These are phyloP conservation scores for Pseudomugil gertrudae DNA, from an alignment of 2,797 vertebrate genomes.

Conservation along the genomic window DNA sequence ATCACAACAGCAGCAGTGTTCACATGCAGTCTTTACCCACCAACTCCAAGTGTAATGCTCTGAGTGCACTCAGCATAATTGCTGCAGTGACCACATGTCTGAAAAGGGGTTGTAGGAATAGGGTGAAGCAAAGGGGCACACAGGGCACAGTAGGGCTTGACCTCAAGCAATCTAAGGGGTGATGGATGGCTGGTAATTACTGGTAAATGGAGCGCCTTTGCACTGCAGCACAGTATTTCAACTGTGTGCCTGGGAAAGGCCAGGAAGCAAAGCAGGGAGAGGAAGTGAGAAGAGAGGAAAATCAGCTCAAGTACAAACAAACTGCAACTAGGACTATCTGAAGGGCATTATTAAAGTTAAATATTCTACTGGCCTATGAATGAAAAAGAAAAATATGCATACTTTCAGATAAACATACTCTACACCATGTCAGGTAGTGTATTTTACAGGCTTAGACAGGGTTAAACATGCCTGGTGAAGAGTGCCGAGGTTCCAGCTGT, in stretches of 20 bases:
- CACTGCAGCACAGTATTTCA: conserved; percentile 81
- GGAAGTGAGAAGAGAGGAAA: conserved; percentile 23
- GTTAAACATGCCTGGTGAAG: conserved; percentile 56
- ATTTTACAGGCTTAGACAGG: conserved; percentile 46
- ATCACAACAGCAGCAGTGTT: conserved; percentile 78
- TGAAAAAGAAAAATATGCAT: conserved; percentile 7
- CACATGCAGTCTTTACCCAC: conserved; percentile 67
- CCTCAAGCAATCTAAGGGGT: conserved; percentile 85
- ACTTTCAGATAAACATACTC: conserved; percentile 25
- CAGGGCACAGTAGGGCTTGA: conserved; percentile 81
- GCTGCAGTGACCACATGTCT: conserved; percentile 83
- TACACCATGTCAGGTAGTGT: conserved; percentile 37
- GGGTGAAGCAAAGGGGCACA: conserved; percentile 68
- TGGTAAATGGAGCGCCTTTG: conserved; percentile 84
- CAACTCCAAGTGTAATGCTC: conserved; percentile 80
- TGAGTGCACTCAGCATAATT: conserved; percentile 83
- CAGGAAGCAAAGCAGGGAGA: conserved; percentile 30
- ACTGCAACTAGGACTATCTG: conserved; percentile 4
- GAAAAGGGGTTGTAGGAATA: conserved; percentile 68
- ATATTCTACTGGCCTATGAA: conserved; percentile 12
- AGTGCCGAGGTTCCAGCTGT: conserved; percentile 64
- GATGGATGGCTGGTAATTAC: conserved; percentile 89
- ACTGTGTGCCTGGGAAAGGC: conserved; percentile 71
- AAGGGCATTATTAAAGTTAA: conserved; percentile 11
- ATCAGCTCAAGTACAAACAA: conserved; percentile 33